phyloP scores from a whole-genome alignment of 2,113 vertebrate species.

The Callopanchax toddi region DNA sequence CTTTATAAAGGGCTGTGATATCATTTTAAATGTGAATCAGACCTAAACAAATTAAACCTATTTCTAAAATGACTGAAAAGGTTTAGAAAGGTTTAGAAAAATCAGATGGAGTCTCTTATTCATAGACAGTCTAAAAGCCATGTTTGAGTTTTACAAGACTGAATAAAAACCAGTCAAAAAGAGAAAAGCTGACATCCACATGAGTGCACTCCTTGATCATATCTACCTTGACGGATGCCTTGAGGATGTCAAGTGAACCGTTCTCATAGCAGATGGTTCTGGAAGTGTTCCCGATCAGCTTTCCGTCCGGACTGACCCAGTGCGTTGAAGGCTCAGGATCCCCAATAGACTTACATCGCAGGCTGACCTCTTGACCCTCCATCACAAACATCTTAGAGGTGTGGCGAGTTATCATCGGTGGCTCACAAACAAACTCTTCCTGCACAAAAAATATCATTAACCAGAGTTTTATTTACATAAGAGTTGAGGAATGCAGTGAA shows the following conservation, averaged over 20 bases:
- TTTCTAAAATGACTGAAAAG: too few species aligned
- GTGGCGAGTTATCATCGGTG: conserved; percentile 84
- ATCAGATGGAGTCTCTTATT: too few species aligned
- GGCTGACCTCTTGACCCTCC: conserved; percentile 84
- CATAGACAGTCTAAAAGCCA: too few species aligned
- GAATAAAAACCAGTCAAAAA: not conserved
- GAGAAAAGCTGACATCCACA: not conserved
- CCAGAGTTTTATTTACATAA: not conserved
- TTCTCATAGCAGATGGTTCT: conserved; percentile 82
- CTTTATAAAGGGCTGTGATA: too few species aligned
- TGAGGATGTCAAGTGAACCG: conserved; percentile 83
- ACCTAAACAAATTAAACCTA: too few species aligned
- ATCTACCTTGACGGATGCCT: conserved; percentile 78
- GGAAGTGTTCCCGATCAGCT: conserved; percentile 83
- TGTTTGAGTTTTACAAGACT: not conserved
- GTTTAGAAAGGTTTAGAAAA: too few species aligned
- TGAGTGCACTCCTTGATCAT: not conserved
- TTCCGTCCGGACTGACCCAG: conserved; percentile 84
- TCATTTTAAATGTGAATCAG: too few species aligned
- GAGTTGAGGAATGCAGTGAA: not conserved
- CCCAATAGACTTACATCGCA: conserved; percentile 83
- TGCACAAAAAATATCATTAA: not conserved
- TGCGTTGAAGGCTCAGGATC: conserved; percentile 84
- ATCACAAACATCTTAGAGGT: conserved; percentile 84
- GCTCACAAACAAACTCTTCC: conserved; percentile 86